A percentile compares a stretch with the other conserved stretches of the same genome.
phyloP scores from a whole-genome alignment of 2,113 vertebrate genomes.

The Peromyscus leucopus region DNA sequence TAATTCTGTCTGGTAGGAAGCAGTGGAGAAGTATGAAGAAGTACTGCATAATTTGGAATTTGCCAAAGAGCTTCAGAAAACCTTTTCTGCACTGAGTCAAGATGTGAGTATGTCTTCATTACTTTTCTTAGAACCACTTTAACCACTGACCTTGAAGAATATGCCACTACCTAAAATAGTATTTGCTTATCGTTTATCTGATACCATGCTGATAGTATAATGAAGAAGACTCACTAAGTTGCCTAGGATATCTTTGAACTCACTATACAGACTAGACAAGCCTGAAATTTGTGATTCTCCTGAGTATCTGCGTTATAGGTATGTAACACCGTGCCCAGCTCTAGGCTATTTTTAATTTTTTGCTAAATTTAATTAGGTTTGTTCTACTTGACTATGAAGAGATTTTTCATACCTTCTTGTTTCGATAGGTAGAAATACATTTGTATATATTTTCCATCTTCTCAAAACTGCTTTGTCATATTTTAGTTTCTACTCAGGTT shows the following conservation, averaged over 20 bases:
- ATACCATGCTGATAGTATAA: not conserved
- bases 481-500: constrained; percentile 25
- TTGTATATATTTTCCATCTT: not conserved
- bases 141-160: constrained; percentile 32
- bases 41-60: constrained; percentile 95
- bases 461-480: constrained; percentile 1
- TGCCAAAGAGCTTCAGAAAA: constrained; percentile 96
- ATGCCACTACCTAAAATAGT: not conserved
- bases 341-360: not conserved
- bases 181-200: not conserved
- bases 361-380: constrained; percentile 51
- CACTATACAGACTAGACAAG: not conserved
- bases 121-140: not conserved
- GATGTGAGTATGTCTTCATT: constrained; percentile 89
- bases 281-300: not conserved
- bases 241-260: not conserved
- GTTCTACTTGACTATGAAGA: not conserved
- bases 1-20: constrained; percentile 87
- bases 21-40: constrained; percentile 95
- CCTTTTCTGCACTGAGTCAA: constrained; percentile 93
- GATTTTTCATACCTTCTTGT: not conserved
- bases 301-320: not conserved
- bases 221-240: not conserved
- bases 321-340: not conserved
- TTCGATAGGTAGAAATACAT: not conserved